Percentiles rank a stretch among this genome's conserved stretches.
Conservation (phyloP, 2,113 vertebrate genomes). For the Pagrus major region DNA sequence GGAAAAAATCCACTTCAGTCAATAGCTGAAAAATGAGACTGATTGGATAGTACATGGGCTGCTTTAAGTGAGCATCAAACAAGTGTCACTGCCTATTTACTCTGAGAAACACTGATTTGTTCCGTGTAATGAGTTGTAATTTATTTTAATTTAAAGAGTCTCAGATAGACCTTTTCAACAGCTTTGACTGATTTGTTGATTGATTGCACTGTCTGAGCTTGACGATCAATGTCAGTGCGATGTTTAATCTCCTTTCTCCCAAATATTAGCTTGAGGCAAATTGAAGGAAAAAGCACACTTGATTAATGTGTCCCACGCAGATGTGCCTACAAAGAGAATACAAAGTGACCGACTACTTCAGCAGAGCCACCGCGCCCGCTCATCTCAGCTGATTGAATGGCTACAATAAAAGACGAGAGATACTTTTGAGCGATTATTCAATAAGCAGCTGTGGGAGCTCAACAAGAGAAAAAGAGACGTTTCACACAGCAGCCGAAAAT, state of each 20-base stretch:
- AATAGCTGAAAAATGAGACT: conserved; percentile 39
- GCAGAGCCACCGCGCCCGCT: conserved; percentile 32
- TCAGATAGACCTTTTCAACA: conserved; percentile 14
- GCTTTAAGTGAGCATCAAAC: conserved; percentile 47
- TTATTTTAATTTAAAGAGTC: conserved; percentile 52
- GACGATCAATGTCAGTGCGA: conserved; percentile 21
- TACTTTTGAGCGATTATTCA: conserved; percentile 75
- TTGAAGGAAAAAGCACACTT: conserved; percentile 22
- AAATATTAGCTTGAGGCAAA: conserved; percentile 40
- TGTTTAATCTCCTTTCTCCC: conserved; percentile 18
- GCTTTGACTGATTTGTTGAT: conserved; percentile 45
- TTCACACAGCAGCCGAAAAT: conserved; percentile 57
- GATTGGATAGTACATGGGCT: conserved; percentile 34
- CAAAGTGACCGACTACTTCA: conserved; percentile 41
- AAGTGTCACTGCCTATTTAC: conserved; percentile 32
- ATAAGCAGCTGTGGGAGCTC: conserved; percentile 63
- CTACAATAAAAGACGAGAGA: conserved; percentile 66
- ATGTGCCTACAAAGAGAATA: conserved; percentile 33
- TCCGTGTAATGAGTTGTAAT: conserved; percentile 26
- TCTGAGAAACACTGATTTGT: conserved; percentile 30
- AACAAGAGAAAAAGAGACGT: conserved; percentile 51
- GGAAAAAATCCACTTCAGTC: conserved; percentile 43
- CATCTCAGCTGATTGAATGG: conserved; percentile 64
- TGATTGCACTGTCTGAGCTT: conserved; percentile 23
- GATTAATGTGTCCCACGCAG: conserved; percentile 27